Base-by-base conservation (phyloP, 2,888 invertebrate species). In the Hirtodrosophila trivittata region DNA sequence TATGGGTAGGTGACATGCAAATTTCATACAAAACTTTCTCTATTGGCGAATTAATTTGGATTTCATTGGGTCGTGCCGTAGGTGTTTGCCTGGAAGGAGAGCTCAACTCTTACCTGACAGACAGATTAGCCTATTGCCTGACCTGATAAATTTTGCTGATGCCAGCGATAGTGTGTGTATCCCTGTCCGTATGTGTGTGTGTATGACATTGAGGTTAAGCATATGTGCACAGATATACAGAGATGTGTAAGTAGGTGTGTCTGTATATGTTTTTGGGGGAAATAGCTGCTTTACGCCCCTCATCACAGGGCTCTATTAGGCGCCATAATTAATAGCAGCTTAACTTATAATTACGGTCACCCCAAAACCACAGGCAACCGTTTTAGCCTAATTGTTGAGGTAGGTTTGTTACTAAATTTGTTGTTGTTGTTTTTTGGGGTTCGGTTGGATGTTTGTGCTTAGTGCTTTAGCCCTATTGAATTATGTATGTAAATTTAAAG, bases 341-440 rank as follows among this genome's bases (percentile, higher is more conserved):
- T 83, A 87, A 80, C 87, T 82, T 82, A 87, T 82, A 87, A 83
- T 83, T 83, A 83, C 87, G 87, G 86, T 87, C 82, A 77, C 81
- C 64, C 81, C 58, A 66, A 70, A 66, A 74, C 81, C 87, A 68
- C 84, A 84, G 71, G 67, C 75, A 85, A 77, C 59, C 83, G 58
- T 78, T 87, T 87, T 56, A 56, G 80, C 87, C 86, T 87, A 87
- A 80, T 80, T 86, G 87, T 75, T 77, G 83, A 87, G 87, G 80
- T 78, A 42, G 65, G 50, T 67, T 66, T 52, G 50, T 46, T 35
- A 13, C 58, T 28, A n/a, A 9, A n/a, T 7, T 28, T 8, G 28
- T 28, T 28, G 51, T 51, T 59, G 42, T 41, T 57, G 47, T 43
- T 39, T 16, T 10, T 28, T 14, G 8, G 39, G 5, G 7, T 9